These are phyloP conservation scores for Bombyx mandarina DNA, from an alignment of 1,140 invertebrate species.

Conservation along the genomic window DNA sequence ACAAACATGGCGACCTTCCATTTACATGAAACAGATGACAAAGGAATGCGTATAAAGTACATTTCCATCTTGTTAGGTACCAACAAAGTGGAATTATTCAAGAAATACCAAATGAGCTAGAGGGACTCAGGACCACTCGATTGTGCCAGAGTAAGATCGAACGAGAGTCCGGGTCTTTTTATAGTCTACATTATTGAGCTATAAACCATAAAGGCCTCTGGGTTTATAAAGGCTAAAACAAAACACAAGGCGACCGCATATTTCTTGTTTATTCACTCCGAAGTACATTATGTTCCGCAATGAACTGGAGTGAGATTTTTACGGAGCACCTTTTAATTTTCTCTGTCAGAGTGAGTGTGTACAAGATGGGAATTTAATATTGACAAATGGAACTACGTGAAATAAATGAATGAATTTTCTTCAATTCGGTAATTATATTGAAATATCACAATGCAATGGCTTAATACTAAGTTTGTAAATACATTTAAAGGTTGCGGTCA, in stretches of 20 bases:
- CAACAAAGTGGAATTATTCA: conserved; percentile 28
- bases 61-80: conserved; percentile 15
- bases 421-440: too few relatives aligned
- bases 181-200: conserved; percentile 53
- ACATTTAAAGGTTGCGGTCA: too few relatives aligned
- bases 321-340: conserved; percentile 31
- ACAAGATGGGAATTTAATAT: too few relatives aligned
- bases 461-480: too few relatives aligned
- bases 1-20: conserved; percentile 1
- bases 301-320: conserved; percentile 40
- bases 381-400: too few relatives aligned
- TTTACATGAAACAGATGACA: conserved; percentile 14
- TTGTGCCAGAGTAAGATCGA: conserved; percentile 36
- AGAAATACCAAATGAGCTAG: conserved; percentile 26
- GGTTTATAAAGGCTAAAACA: conserved; percentile 55
- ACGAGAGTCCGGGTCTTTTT: conserved; percentile 39
- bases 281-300: conserved; percentile 27
- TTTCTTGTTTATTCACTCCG: conserved; percentile 37
- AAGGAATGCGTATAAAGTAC: conserved; percentile 15
- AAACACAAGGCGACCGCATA: conserved; percentile 48
- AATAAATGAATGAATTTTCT: too few relatives aligned
- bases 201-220: conserved; percentile 51
- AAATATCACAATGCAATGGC: too few relatives aligned
- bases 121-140: conserved; percentile 38
- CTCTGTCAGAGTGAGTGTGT: conserved; percentile 1